phyloP scores from a whole-genome alignment of 2,113 vertebrate genomes.

The Pomatostomus ruficeps region DNA sequence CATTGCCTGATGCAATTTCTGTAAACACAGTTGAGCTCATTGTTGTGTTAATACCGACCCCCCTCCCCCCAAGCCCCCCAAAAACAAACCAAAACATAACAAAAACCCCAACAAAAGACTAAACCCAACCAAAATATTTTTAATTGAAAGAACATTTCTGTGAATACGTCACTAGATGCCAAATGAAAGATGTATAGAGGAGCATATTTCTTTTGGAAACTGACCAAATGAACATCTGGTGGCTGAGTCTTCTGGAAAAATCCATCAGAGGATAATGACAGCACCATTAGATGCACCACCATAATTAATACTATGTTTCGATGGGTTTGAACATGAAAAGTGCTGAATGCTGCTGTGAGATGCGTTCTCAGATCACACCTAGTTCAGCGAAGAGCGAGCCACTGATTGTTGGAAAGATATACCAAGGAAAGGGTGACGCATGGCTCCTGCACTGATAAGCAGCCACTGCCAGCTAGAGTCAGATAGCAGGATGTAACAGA shows the following conservation, averaged over 20 bases:
- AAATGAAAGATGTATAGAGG: conserved; percentile 15
- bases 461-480: neutral
- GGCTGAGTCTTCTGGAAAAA: conserved; percentile 36
- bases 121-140: neutral
- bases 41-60: neutral
- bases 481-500: neutral
- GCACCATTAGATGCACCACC: neutral
- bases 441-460: neutral
- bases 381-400: conserved; percentile 2
- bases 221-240: conserved; percentile 60
- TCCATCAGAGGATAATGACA: conserved; percentile 37
- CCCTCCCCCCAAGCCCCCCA: fast-evolving
- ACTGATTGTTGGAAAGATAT: conserved; percentile 39
- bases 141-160: neutral
- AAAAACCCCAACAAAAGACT: neutral
- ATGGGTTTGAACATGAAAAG: conserved; percentile 44
- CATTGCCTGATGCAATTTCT: conserved; percentile 36
- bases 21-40: conserved; percentile 17
- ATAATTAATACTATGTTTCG: conserved; percentile 29
- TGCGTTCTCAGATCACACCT: conserved; percentile 20
- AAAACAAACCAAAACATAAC: neutral
- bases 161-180: neutral
- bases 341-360: neutral
- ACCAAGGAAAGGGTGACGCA: neutral
- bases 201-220: conserved; percentile 46